Conservation (phyloP, 2,113 vertebrate genomes). For the Heterochromis multidens region DNA sequence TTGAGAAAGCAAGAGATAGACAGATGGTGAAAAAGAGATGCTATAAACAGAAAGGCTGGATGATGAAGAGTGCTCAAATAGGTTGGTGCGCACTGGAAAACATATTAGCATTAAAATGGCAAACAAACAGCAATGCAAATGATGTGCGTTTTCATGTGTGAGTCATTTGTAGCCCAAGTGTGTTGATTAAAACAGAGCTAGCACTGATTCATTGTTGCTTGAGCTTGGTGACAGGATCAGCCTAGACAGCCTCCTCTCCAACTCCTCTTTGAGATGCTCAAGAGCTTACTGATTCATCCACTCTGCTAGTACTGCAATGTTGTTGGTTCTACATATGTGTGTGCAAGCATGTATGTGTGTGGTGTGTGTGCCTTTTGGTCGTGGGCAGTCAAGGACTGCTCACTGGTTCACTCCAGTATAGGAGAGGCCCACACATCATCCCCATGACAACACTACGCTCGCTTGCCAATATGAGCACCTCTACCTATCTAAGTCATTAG, state of each 20-base stretch:
- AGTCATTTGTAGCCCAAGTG: constrained; percentile 46
- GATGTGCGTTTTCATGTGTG: constrained; percentile 17
- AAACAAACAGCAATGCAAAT: constrained; percentile 36
- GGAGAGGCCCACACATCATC: constrained; percentile 49
- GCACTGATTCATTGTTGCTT: constrained; percentile 36
- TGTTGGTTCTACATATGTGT: constrained; percentile 6
- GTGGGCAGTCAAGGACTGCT: constrained; percentile 45
- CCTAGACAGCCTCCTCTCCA: constrained; percentile 13
- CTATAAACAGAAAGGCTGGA: constrained; percentile 18
- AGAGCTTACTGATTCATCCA: constrained; percentile 50
- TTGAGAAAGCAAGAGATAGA: constrained; percentile 11
- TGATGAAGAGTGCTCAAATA: constrained; percentile 16
- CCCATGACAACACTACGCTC: constrained; percentile 53
- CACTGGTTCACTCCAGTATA: constrained; percentile 20
- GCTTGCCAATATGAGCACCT: constrained; percentile 32
- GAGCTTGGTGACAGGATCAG: constrained; percentile 22
- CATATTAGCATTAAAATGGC: constrained; percentile 51
- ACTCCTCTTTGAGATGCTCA: constrained; percentile 4
- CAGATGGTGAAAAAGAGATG: neutral
- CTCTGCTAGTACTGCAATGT: neutral
- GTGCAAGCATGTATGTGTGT: constrained; percentile 6
- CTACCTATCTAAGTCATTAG: constrained; percentile 47
- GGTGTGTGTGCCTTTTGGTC: neutral
- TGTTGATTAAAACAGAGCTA: constrained; percentile 50
- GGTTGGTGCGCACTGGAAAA: constrained; percentile 16